Evolutionary conservation across 2,888 invertebrate genomes (phyloP), one percentile per base, ranked within the genome.

Genomic region (Orthosia incerta): DNA sequence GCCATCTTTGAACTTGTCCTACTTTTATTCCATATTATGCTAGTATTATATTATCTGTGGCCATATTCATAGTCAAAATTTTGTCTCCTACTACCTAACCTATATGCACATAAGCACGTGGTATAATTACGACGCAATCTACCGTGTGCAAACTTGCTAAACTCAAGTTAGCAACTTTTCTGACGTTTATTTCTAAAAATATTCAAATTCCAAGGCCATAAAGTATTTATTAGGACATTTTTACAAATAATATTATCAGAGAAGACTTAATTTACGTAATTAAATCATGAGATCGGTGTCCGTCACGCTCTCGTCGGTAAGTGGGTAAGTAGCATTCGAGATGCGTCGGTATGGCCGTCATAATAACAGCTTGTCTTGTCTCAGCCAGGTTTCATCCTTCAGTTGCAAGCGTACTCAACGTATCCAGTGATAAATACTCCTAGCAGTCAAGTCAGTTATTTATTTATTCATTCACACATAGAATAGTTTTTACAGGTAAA

Each of bases 291-390:
- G 64, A 65, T 65, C 55, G 57, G 74, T 74, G 60, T 80, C 39
- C 23, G 82, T 82, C 55, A 74, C 82, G 70, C 80, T 81, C 74
- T 82, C 74, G 62, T 73, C 72, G 64, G 46, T 64, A 79, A 65
- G 48, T 76, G 61, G 66, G 83, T 70, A 70, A 61, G 67, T 68
- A 79, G 59, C 68, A 67, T 46, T 50, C 61, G 55, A 61, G 71
- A 64, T 53, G 60, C 26, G 11, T 18, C 15, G 51, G 59, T 46
- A 18, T 39, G 45, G 23, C 46, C 23, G 45, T 62, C 66, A 57
- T 23, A 60, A 66, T 55, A 57, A 60, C n/a, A 60, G 51, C 26
- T 63, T 56, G 55, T 31, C n/a, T n/a, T n/a, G n/a, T n/a, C n/a
- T 53, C 26, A 31, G 26, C 26, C 26, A 31, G 26, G 26, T 39